Base-by-base conservation (phyloP, 2,888 invertebrate species). In the Eurytoma californica region DNA sequence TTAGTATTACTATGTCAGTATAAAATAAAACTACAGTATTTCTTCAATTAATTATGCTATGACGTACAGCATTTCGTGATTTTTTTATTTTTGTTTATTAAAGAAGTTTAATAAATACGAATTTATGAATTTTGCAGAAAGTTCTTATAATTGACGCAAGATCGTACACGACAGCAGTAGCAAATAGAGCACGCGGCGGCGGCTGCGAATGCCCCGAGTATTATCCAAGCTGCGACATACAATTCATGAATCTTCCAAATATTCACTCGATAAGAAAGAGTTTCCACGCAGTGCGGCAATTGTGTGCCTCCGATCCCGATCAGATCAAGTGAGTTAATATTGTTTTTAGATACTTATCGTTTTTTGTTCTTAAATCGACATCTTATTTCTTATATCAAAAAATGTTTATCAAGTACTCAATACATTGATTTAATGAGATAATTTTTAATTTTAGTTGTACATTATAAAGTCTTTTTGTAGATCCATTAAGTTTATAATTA, bases 191-290 rank as follows among this genome's bases (percentile, higher is more conserved):
- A 0, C 95, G 98, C 82, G 98, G 99, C 73, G 99, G 99, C 60
- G 99, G 99, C 69, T 97, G 96, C 90, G 99, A 99, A 90, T 98
- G 96, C 89, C 94, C 95, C 72, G 98, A 98, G 91, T 98, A 98
- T 92, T 99, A 99, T 92, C 95, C 96, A 0, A 94, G 94, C 86
- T 97, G 98, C 84, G 98, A 98, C 91, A 97, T 99, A 77, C 95
- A 97, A 91, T 99, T 98, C 91, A 98, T 99, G 97, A 96, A 95
- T 89, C 92, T 99, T 89, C 97, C 98, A 74, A 99, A 99, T 91
- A 99, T 99, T 85, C 99, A 99, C 91, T 95, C 96, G 86, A 97
- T 99, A 88, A 93, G 98, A 66, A 95, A 96, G 87, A 97, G 97
- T 91, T 99, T 98, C 92, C 95, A 96, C 83, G 95, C 96, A 82